Conservation (phyloP, 1,140 invertebrate genomes). For the Ceratosolen solmsi region DNA sequence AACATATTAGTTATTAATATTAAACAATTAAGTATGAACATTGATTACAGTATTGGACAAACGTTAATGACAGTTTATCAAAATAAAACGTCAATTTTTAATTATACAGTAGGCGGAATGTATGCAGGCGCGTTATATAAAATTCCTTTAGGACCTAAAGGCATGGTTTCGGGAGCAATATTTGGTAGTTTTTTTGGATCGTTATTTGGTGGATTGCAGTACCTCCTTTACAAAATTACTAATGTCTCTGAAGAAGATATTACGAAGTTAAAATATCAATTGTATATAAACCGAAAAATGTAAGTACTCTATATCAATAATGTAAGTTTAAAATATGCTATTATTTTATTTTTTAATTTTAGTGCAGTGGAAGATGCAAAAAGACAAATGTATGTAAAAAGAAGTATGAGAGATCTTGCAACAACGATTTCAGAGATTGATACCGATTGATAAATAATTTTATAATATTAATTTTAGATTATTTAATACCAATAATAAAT, state of each 20-base stretch:
- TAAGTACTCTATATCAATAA: constrained; percentile 7
- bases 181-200: constrained; percentile 74
- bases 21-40: constrained; percentile 23
- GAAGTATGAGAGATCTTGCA: not conserved
- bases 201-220: constrained; percentile 70
- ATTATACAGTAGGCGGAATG: constrained; percentile 78
- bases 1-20: constrained; percentile 18
- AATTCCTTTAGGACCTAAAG: constrained; percentile 77
- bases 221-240: constrained; percentile 64
- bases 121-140: constrained; percentile 79
- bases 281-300: not conserved
- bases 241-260: not conserved
- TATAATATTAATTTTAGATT: not conserved
- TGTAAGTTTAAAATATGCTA: not conserved
- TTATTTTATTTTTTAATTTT: constrained; percentile 4
- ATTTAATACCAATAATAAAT: no score
- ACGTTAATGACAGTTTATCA: constrained; percentile 79
- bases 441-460: not conserved
- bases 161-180: constrained; percentile 77
- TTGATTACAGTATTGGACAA: constrained; percentile 74
- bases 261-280: not conserved
- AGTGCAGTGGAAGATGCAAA: not conserved
- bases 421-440: no score
- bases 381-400: not conserved
- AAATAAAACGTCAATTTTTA: constrained; percentile 77